A percentile compares a stretch with the other conserved stretches of the same genome.
phyloP scores from a whole-genome alignment of 2,888 invertebrate species.

The Heterodera filipjevi region DNA sequence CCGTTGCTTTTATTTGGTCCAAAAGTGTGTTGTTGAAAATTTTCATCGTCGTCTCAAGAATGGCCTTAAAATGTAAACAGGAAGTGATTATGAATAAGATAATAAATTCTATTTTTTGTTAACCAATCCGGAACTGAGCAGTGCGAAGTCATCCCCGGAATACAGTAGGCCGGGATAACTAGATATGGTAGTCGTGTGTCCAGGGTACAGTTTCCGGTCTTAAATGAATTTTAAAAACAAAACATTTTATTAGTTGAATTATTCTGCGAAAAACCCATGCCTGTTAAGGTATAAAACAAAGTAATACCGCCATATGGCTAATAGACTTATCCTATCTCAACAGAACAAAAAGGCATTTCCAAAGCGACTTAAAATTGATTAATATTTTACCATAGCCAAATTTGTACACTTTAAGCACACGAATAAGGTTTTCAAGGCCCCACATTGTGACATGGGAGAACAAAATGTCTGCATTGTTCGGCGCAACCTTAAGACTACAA shows the following conservation, averaged over 20 bases:
- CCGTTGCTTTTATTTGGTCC: constrained; percentile 73
- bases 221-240: background rate
- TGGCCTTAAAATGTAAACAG: constrained; percentile 68
- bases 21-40: constrained; percentile 77
- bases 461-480: constrained; percentile 61
- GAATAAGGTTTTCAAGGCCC: constrained; percentile 62
- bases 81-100: too few relatives aligned
- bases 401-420: constrained; percentile 68
- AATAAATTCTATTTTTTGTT: too few relatives aligned
- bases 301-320: too few relatives aligned
- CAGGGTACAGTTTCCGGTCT: constrained; percentile 58
- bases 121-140: constrained; percentile 58
- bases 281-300: too few relatives aligned
- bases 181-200: constrained; percentile 59
- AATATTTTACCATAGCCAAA: constrained; percentile 75
- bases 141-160: constrained; percentile 66
- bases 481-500: constrained; percentile 52
- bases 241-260: too few relatives aligned
- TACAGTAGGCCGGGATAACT: constrained; percentile 65
- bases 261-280: too few relatives aligned
- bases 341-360: too few relatives aligned
- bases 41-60: constrained; percentile 79
- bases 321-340: too few relatives aligned
- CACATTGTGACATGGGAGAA: constrained; percentile 64
- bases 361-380: too few relatives aligned